Evolutionary conservation across 2,888 invertebrate species (phyloP).

Genomic region (Falcaria lacertinaria): DNA sequence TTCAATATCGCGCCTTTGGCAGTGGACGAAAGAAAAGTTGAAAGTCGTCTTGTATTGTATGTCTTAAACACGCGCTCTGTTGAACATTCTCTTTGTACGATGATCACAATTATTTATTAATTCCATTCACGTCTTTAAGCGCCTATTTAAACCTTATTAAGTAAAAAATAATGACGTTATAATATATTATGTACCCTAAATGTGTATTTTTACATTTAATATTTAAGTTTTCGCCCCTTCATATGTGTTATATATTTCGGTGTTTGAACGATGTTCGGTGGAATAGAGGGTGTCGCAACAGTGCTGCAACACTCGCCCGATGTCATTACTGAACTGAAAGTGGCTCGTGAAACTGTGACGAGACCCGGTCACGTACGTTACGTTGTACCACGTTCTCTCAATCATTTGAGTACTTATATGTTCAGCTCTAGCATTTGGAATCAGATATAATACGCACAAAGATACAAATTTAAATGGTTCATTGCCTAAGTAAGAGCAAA

Average conservation of each 20-base stretch:
- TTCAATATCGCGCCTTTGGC: slow-evolving; percentile 48
- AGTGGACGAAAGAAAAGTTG: slow-evolving; percentile 23
- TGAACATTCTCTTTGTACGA: slow-evolving; percentile 53
- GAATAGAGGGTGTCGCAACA: slow-evolving; percentile 40
- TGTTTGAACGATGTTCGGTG: slow-evolving; percentile 23
- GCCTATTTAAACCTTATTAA: too few relatives aligned
- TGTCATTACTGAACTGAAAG: slow-evolving; percentile 59
- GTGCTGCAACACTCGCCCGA: slow-evolving; percentile 38
- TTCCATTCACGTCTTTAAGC: slow-evolving; percentile 35
- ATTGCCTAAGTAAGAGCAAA: too few relatives aligned
- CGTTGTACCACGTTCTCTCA: slow-evolving; percentile 47
- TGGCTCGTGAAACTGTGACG: slow-evolving; percentile 59
- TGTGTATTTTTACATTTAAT: too few relatives aligned
- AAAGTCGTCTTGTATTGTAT: slow-evolving; percentile 48
- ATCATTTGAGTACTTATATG: slow-evolving; percentile 21
- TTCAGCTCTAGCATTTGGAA: too few relatives aligned
- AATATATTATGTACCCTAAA: too few relatives aligned
- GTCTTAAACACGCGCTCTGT: slow-evolving; percentile 39
- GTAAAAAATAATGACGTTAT: too few relatives aligned
- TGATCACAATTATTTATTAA: slow-evolving; percentile 59
- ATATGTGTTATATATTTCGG: not conserved
- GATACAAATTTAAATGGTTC: too few relatives aligned
- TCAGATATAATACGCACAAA: too few relatives aligned
- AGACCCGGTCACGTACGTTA: slow-evolving; percentile 47
- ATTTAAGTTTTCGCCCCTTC: not conserved